Conservation (phyloP, 2,888 invertebrate species). For the Ochropleura leucogaster region DNA sequence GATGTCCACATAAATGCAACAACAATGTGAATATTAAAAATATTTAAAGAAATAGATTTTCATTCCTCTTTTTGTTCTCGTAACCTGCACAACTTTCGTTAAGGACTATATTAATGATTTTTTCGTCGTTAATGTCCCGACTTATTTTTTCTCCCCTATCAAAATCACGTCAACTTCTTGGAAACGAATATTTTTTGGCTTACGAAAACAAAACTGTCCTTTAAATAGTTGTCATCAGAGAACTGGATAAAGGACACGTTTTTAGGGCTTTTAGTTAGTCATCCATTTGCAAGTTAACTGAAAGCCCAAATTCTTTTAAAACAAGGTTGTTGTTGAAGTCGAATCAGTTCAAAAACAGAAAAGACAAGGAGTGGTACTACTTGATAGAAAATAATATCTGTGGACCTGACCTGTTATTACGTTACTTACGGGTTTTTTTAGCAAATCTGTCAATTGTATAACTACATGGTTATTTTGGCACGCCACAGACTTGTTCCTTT, state of each 20-base stretch:
- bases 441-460: background rate
- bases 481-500: background rate
- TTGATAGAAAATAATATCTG: conserved; percentile 27
- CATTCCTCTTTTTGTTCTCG: conserved; percentile 46
- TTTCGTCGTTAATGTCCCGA: background rate
- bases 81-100: conserved; percentile 17
- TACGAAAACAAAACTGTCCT: conserved; percentile 54
- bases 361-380: conserved; percentile 26
- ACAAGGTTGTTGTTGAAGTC: conserved; percentile 9
- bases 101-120: too few species aligned
- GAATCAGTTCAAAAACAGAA: conserved; percentile 36
- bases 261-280: conserved; percentile 33
- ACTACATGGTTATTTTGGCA: background rate
- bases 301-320: conserved; percentile 32
- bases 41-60: conserved; percentile 8
- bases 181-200: background rate
- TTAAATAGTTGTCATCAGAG: conserved; percentile 19
- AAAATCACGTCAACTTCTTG: background rate
- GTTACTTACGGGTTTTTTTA: background rate
- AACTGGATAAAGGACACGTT: conserved; percentile 33
- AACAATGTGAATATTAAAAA: conserved; percentile 49
- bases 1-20: conserved; percentile 53
- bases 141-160: background rate
- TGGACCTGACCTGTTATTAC: conserved; percentile 17
- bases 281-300: conserved; percentile 27